Base-by-base conservation (phyloP, 2,888 invertebrate species). In the Creontiades dilutus region DNA sequence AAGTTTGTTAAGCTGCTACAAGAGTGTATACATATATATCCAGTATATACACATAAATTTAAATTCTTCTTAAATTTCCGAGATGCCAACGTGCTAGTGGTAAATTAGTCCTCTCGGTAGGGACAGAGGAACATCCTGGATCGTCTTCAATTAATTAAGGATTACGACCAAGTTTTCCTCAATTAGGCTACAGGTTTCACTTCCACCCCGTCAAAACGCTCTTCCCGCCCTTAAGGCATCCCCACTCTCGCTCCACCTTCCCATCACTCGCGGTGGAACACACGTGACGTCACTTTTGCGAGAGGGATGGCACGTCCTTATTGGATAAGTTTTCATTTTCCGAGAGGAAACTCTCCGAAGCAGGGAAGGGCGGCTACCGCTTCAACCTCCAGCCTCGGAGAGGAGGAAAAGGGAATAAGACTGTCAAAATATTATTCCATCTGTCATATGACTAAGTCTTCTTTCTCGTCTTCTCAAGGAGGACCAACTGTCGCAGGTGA, bases 361-460 rank as follows among this genome's bases (percentile, higher is more conserved):
- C 16, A 52, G 12, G 37, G 87, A 23, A 87, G n/a, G 81, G 52
- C 27, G 84, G 47, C 47, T 61, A 37, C 46, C 47, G 37, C 46
- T 19, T 48, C 27, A 28, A 19, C 78, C n/a, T 28, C 19, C 16
- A 23, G 52, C 37, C 48, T 3, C 9, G 5, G n/a, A 75, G 86
- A 11, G 76, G 47, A 46, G 47, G 68, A 47, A 48, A 86, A 80
- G 68, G 88, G 91, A 91, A 91, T 91, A 91, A 91, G 90, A 89
- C 91, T 91, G 91, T 91, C 91, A 91, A 91, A 91, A 92, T 92
- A 92, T 92, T 91, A 92, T 92, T 92, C 91, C 91, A 92, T 92
- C 91, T 91, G 91, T 92, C 91, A 91, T 91, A 91, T 91, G 88
- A 88, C 88, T 37, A 81, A 87, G 85, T 90, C 87, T 85, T 52